Percentiles rank a stretch among this genome's conserved stretches.
Conservation (phyloP, 2,113 vertebrate genomes). For the Bos taurus region DNA sequence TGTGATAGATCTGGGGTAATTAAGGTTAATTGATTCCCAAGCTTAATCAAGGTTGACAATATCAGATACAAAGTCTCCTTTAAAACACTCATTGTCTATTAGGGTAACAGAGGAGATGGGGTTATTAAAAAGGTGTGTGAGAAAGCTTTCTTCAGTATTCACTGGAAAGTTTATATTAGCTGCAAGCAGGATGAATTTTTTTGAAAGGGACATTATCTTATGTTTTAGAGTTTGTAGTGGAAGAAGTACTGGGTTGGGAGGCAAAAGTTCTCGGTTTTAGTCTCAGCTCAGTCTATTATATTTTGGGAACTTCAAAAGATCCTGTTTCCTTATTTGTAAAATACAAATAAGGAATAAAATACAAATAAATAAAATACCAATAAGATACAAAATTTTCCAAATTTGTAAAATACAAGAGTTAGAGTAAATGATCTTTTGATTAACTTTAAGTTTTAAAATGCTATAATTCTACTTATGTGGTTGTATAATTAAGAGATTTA, state of each 20-base stretch:
- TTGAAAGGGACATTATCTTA: not conserved
- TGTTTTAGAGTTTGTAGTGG: not conserved
- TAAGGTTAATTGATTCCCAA: not conserved
- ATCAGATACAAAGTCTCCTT: not conserved
- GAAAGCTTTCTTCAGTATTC: not conserved
- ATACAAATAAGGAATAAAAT: not conserved
- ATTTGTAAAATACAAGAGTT: not conserved
- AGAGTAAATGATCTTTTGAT: not conserved
- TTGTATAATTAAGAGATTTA: conserved; percentile 31
- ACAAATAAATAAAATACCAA: no score
- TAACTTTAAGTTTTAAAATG: conserved; percentile 7
- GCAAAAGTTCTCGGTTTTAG: not conserved
- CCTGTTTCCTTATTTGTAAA: not conserved
- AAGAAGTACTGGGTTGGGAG: not conserved
- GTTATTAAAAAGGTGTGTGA: not conserved
- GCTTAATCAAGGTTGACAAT: not conserved
- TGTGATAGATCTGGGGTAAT: not conserved
- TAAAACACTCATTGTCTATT: not conserved
- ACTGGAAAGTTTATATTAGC: not conserved
- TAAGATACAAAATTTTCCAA: no score
- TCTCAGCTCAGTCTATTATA: not conserved
- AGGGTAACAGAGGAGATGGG: not conserved
- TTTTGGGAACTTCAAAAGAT: not conserved
- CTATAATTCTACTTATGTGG: conserved; percentile 1
- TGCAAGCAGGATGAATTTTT: not conserved